A percentile compares a stretch with the other conserved stretches of the same genome.
Evolutionary conservation across 2,888 invertebrate genomes (phyloP).

Genomic region (Furcula furcula): DNA sequence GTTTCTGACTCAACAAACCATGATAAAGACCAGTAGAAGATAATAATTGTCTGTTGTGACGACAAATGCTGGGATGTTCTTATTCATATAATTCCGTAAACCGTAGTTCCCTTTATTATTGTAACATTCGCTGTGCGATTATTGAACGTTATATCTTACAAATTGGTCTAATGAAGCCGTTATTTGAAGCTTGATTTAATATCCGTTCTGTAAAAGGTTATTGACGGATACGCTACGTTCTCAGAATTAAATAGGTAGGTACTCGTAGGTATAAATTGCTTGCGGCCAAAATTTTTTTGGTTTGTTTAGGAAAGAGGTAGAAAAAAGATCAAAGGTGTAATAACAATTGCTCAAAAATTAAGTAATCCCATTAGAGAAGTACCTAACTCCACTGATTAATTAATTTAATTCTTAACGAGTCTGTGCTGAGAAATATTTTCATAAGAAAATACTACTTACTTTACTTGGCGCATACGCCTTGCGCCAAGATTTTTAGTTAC

Average conservation of each 20-base stretch:
- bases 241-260: neutral
- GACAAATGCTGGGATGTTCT: neutral
- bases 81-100: neutral
- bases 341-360: neutral
- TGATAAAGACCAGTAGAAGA: neutral
- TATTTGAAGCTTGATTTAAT: neutral
- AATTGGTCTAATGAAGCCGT: constrained; percentile 8
- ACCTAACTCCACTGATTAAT: too few species aligned
- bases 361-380: neutral
- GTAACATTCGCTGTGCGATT: constrained; percentile 1
- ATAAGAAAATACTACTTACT: too few species aligned
- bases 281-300: too few species aligned
- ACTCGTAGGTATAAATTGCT: too few species aligned
- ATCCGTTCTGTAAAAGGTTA: neutral
- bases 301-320: too few species aligned
- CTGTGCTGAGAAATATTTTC: too few species aligned
- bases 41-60: neutral
- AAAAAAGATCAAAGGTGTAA: neutral
- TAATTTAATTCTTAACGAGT: too few species aligned
- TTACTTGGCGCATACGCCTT: too few species aligned
- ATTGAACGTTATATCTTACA: constrained; percentile 1
- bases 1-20: constrained; percentile 9
- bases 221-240: neutral
- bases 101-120: neutral
- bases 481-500: too few species aligned